Conservation (phyloP, 2,113 vertebrate species). For the Gorsachius goisagi region DNA sequence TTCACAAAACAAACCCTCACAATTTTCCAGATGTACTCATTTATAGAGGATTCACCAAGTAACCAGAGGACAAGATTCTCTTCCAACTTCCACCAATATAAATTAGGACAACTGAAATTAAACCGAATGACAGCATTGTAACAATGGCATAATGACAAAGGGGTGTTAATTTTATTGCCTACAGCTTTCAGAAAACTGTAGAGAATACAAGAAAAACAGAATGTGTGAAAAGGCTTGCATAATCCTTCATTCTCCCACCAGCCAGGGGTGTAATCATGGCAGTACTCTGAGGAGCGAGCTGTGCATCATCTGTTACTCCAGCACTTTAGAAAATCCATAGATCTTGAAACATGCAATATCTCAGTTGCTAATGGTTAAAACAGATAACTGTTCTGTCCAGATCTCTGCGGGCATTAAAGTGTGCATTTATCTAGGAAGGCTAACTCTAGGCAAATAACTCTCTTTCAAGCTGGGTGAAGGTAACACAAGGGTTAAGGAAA, state of each 20-base stretch:
- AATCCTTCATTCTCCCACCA: constrained; percentile 28
- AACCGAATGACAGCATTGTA: background rate
- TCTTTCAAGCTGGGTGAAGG: background rate
- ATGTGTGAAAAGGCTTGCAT: constrained; percentile 34
- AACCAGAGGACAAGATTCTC: background rate
- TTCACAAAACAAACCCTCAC: background rate
- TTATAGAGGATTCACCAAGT: background rate
- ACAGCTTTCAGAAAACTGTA: background rate
- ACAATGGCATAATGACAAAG: background rate
- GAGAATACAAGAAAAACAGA: background rate
- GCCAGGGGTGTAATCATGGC: background rate
- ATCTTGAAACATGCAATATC: constrained; percentile 45
- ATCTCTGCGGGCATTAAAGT: background rate
- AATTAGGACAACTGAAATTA: background rate
- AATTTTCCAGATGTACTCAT: background rate
- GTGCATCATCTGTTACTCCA: constrained; percentile 14
- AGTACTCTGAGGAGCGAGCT: background rate
- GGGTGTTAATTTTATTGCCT: background rate
- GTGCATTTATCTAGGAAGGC: background rate
- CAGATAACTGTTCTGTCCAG: background rate
- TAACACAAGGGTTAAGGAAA: constrained; percentile 43
- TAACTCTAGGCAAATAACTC: background rate
- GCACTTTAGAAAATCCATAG: constrained; percentile 51
- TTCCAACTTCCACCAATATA: background rate
- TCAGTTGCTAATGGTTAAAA: constrained; percentile 62